phyloP scores from a whole-genome alignment of 2,888 invertebrate species.

The Dolichopus griseipennis region DNA sequence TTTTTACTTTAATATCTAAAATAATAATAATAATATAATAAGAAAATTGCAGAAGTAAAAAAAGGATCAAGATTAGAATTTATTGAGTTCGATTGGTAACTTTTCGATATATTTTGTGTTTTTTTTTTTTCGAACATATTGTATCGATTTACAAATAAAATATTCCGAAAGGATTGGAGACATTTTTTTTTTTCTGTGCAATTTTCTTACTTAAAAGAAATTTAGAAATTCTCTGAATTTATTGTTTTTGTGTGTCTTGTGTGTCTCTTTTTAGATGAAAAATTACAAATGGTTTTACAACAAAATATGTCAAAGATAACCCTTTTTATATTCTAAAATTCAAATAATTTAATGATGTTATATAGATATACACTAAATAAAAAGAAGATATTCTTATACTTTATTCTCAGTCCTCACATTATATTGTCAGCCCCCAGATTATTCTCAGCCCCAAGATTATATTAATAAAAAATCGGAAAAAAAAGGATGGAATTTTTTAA shows the following conservation, averaged over 20 bases:
- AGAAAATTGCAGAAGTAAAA: neutral
- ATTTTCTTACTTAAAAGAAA: too few relatives aligned
- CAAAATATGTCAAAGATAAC: too few relatives aligned
- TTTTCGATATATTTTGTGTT: neutral
- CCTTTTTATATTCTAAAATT: too few relatives aligned
- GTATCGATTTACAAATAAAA: slow-evolving; percentile 4
- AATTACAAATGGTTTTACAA: too few relatives aligned
- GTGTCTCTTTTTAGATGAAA: neutral
- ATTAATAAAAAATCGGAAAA: too few relatives aligned
- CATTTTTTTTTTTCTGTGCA: neutral
- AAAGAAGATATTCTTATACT: too few relatives aligned
- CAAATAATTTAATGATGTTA: too few relatives aligned
- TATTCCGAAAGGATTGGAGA: neutral
- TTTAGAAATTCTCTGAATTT: neutral
- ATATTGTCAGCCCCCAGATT: too few relatives aligned
- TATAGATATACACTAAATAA: too few relatives aligned
- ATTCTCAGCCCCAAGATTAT: too few relatives aligned
- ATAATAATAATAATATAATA: neutral
- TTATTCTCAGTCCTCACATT: too few relatives aligned
- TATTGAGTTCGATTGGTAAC: slow-evolving; percentile 3
- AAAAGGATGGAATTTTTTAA: too few relatives aligned
- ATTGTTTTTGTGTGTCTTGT: neutral
- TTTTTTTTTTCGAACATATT: neutral
- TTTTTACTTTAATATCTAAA: neutral
- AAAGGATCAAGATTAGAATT: neutral